These are phyloP conservation scores for Ochotona curzoniae DNA, from an alignment of 2,113 vertebrate genomes.

Conservation along the genomic window DNA sequence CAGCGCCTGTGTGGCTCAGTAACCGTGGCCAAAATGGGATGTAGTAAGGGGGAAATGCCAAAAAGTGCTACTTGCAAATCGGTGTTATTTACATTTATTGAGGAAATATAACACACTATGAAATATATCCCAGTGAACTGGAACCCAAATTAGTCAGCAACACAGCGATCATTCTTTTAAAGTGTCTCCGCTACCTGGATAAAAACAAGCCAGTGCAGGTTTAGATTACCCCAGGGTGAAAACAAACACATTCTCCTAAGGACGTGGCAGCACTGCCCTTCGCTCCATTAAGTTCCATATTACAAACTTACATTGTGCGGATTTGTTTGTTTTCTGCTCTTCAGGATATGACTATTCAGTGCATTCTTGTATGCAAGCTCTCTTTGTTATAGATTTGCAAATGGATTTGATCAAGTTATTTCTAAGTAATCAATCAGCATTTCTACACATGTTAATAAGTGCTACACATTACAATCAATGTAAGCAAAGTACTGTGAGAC, in stretches of 20 bases:
- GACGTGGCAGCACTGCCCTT: neutral
- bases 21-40: slow-evolving; percentile 25
- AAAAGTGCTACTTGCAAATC: slow-evolving; percentile 61
- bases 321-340: slow-evolving; percentile 10
- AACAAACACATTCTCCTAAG: slow-evolving; percentile 24
- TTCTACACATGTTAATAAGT: slow-evolving; percentile 66
- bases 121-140: slow-evolving; percentile 55
- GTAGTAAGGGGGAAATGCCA: slow-evolving; percentile 4
- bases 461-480: neutral
- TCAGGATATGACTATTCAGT: neutral
- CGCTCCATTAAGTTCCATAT: slow-evolving; percentile 14
- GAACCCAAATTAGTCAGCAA: slow-evolving; percentile 44
- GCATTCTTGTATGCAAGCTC: neutral
- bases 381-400: slow-evolving; percentile 44
- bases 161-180: slow-evolving; percentile 31
- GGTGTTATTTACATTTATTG: slow-evolving; percentile 66
- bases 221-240: neutral
- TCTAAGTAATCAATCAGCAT: slow-evolving; percentile 60
- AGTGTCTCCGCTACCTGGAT: neutral
- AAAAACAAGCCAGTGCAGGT: neutral
- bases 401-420: slow-evolving; percentile 46
- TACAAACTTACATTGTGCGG: neutral
- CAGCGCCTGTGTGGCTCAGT: slow-evolving; percentile 40
- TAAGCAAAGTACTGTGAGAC: neutral
- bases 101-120: slow-evolving; percentile 7